Evolutionary conservation across 2,113 vertebrate species (phyloP).

Genomic region (Labrus mixtus): DNA sequence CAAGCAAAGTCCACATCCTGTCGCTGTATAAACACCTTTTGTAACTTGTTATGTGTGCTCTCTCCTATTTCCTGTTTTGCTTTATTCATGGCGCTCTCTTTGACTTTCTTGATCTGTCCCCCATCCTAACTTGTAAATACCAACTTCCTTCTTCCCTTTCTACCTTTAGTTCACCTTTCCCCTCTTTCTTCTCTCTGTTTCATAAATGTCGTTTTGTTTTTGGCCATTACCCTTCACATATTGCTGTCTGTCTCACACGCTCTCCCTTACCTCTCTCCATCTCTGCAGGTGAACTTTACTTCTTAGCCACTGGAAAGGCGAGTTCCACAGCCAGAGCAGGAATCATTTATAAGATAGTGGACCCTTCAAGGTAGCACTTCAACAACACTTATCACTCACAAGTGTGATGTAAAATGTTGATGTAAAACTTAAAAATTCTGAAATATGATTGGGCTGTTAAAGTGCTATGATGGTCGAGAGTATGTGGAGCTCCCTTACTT

Average conservation of each 20-base stretch:
- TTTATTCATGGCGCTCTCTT: neutral
- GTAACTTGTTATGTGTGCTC: neutral
- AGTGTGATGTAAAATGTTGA: too few species aligned
- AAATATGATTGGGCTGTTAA: too few species aligned
- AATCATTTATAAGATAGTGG: conserved; percentile 85
- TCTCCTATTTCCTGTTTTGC: neutral
- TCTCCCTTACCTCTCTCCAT: neutral
- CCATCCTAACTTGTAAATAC: neutral
- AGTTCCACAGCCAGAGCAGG: conserved; percentile 82
- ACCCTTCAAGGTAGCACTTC: conserved; percentile 84
- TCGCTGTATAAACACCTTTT: neutral
- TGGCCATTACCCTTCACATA: neutral
- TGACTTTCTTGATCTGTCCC: neutral
- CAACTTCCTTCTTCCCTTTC: neutral
- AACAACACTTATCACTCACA: neutral
- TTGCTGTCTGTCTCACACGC: neutral
- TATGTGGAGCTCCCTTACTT: too few species aligned
- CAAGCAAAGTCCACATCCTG: conserved; percentile 10
- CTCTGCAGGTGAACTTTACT: conserved; percentile 84
- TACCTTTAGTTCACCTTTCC: neutral
- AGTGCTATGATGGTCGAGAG: too few species aligned
- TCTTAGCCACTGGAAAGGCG: conserved; percentile 82
- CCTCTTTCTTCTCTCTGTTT: neutral
- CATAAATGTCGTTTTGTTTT: neutral
- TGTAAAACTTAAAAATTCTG: too few species aligned